Base-by-base conservation (phyloP, 2,888 invertebrate species). In the Tenthredo notha region DNA sequence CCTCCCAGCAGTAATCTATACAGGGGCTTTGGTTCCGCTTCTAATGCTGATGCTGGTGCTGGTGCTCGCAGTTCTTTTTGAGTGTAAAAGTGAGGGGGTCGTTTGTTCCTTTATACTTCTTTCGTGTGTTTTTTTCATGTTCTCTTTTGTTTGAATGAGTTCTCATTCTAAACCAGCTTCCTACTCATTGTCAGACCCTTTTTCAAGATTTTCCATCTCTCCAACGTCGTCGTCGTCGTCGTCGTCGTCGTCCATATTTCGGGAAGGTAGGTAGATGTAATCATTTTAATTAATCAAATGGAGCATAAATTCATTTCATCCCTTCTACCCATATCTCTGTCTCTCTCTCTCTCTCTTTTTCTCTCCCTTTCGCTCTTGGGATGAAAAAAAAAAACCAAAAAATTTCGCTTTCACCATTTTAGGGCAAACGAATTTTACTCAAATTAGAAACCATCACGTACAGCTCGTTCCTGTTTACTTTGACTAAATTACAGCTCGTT, bases 91-190 rank as follows among this genome's bases (percentile, higher is more conserved):
- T 61, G 80, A 80, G 47, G 77, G 50, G 25, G 58, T 43, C 80
- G 80, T 61, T 80, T 80, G 80, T 80, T 80, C 80, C 33, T 80
- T 80, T 80, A 61, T 80, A 61, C 80, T 61, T 61, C 58, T 80
- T 80, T 61, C 61, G 58, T 80, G 5, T 33, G 12, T 58, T 50
- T 40, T 50, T 4, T 54, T 29, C 77, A 29, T 77, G 47, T 77
- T 50, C 77, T 29, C 75, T 77, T 50, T 77, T 77, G 47, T 77
- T 54, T 15, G 29, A 43, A 15, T 47, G 77, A 77, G 54, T 54
- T 77, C 77, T 54, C 50, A 33, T 54, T 77, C 77, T 74, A 74
- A 40, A 43, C 43, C 29, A 29, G 37, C 61, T 80, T 80, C 61
- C 80, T 65, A 40, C 80, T 65, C 80, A 40, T 80, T 80, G 61